A percentile compares a stretch with the other conserved stretches of the same genome.
Evolutionary conservation across 2,113 vertebrate species (phyloP).

Genomic region (Bubo blakistoni): DNA sequence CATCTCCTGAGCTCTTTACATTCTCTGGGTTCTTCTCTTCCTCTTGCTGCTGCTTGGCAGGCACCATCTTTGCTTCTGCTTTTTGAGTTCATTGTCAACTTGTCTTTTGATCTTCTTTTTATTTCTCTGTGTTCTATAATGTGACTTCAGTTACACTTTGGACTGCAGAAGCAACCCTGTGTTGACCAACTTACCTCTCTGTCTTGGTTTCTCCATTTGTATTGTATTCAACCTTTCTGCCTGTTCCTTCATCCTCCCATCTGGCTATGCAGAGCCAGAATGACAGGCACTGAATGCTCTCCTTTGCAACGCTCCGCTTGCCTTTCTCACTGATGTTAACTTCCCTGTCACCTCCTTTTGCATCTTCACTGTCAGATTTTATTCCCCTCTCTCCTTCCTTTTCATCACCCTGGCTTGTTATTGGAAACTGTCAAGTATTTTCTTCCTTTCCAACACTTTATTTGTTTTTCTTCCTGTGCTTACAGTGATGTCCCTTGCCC

Average conservation of each 20-base stretch:
- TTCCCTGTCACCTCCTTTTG: neutral
- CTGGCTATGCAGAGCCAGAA: neutral
- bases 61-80: neutral
- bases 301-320: neutral
- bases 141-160: neutral
- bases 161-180: neutral
- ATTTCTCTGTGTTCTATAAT: neutral
- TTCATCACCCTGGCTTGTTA: neutral
- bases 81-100: neutral
- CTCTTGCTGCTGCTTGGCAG: neutral
- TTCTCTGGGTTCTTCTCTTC: neutral
- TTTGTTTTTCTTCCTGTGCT: slow-evolving; percentile 10
- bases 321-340: neutral
- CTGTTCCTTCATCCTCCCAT: neutral
- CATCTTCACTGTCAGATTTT: neutral
- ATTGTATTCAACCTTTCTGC: neutral
- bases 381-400: neutral
- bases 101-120: neutral
- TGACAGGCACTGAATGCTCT: neutral
- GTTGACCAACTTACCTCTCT: neutral
- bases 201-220: neutral
- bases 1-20: neutral
- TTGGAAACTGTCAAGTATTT: slow-evolving; percentile 3
- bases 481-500: neutral
- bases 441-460: slow-evolving; percentile 15